These are phyloP conservation scores for Ammospiza nelsoni DNA, from an alignment of 2,113 vertebrate species.

Conservation along the genomic window DNA sequence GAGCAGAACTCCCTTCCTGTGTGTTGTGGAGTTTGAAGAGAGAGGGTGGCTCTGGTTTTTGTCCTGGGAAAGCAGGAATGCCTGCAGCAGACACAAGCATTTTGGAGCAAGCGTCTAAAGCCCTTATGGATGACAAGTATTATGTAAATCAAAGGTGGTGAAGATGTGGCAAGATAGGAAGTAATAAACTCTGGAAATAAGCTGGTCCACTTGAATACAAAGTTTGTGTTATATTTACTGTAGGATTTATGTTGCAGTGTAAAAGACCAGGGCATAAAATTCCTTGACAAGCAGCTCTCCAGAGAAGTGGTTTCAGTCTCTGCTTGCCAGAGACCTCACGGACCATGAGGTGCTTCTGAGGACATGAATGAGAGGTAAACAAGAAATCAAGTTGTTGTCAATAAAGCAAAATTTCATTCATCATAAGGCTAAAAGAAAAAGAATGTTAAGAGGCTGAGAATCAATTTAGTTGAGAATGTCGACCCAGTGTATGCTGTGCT, in stretches of 20 bases:
- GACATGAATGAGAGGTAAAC: neutral
- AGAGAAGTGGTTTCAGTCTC: neutral
- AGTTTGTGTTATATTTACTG: neutral
- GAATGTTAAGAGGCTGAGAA: neutral
- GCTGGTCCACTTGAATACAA: neutral
- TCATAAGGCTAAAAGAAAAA: neutral
- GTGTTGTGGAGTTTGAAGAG: neutral
- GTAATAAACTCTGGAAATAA: neutral
- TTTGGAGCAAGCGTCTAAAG: neutral
- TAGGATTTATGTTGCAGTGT: neutral
- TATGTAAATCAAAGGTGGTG: neutral
- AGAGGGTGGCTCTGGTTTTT: neutral
- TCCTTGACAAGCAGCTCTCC: neutral
- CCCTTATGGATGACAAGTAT: neutral
- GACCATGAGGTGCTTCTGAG: neutral
- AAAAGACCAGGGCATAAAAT: neutral
- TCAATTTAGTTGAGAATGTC: neutral
- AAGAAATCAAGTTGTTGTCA: neutral
- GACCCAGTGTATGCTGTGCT: neutral
- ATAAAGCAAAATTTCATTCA: neutral
- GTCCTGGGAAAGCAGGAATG: neutral
- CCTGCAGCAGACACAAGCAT: neutral
- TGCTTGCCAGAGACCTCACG: neutral
- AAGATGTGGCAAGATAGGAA: neutral
- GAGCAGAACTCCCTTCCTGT: neutral